Evolutionary conservation across 2,888 invertebrate genomes (phyloP).

Genomic region (Alloplasta piceator): DNA sequence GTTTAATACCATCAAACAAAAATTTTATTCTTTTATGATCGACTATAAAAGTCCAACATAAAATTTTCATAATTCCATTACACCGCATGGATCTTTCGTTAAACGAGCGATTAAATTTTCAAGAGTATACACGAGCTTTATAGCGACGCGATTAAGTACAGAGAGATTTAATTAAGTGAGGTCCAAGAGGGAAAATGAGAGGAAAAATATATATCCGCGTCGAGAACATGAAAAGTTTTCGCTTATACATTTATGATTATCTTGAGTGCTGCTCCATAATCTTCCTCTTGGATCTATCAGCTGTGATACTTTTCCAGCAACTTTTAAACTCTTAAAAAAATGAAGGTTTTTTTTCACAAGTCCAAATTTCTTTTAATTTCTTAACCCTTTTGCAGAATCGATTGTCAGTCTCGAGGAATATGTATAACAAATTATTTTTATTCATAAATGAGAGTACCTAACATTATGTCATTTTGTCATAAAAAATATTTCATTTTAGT

Average conservation of each 20-base stretch:
- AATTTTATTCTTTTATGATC: background rate
- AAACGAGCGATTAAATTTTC: slow-evolving; percentile 39
- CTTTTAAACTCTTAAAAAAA: too few species aligned
- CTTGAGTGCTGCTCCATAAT: slow-evolving; percentile 45
- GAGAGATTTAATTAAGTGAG: slow-evolving; percentile 51
- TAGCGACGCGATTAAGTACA: slow-evolving; percentile 30
- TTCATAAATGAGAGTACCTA: too few species aligned
- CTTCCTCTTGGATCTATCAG: too few species aligned
- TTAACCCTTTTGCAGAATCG: too few species aligned
- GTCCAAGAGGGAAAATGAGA: slow-evolving; percentile 17
- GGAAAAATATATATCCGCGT: slow-evolving; percentile 12
- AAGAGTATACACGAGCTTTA: slow-evolving; percentile 10
- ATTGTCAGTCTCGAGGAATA: too few species aligned
- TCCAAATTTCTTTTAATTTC: too few species aligned
- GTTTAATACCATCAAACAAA: background rate
- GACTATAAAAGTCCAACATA: background rate
- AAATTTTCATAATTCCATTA: slow-evolving; percentile 7
- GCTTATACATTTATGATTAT: slow-evolving; percentile 50
- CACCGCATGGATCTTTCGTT: background rate
- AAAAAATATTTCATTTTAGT: too few species aligned
- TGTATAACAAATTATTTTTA: too few species aligned
- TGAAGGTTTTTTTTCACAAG: too few species aligned
- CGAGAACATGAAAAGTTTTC: slow-evolving; percentile 23
- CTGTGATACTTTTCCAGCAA: too few species aligned
- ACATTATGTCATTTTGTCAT: too few species aligned